These are phyloP conservation scores for Nansenia antarctica DNA, from an alignment of 2,113 vertebrate genomes.

Conservation along the genomic window DNA sequence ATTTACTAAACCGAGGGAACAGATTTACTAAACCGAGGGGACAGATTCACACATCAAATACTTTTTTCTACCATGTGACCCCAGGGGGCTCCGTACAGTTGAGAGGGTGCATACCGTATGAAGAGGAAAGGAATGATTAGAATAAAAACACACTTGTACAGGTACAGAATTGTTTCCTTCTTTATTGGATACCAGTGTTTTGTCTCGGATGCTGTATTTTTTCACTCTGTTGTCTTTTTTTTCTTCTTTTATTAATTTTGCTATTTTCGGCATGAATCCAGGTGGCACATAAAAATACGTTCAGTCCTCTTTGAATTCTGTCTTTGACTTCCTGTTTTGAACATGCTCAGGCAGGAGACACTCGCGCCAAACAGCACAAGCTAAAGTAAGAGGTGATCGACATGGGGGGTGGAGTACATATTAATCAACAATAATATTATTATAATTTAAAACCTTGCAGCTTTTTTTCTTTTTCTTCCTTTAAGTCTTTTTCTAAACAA, in stretches of 20 bases:
- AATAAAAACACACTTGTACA: slow-evolving; percentile 25
- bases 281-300: slow-evolving; percentile 17
- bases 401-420: slow-evolving; percentile 1
- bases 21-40: too few species aligned
- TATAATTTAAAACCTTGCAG: neutral
- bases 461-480: slow-evolving; percentile 8
- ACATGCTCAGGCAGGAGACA: slow-evolving; percentile 53
- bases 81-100: too few species aligned
- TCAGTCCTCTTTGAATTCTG: slow-evolving; percentile 19
- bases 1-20: too few species aligned
- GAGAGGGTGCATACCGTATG: too few species aligned
- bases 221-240: slow-evolving; percentile 1
- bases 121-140: too few species aligned
- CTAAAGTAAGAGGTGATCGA: slow-evolving; percentile 5
- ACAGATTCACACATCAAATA: too few species aligned
- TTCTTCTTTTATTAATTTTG: too few species aligned
- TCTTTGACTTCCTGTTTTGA: slow-evolving; percentile 6
- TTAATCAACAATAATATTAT: slow-evolving; percentile 2
- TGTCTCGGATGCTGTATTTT: slow-evolving; percentile 10
- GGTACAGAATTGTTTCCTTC: neutral
- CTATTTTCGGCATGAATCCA: slow-evolving; percentile 4
- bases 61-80: too few species aligned
- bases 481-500: slow-evolving; percentile 22
- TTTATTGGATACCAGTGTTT: slow-evolving; percentile 52
- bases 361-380: slow-evolving; percentile 17